These are phyloP conservation scores for Tiliacea citrago DNA, from an alignment of 2,888 invertebrate species.

Conservation along the genomic window DNA sequence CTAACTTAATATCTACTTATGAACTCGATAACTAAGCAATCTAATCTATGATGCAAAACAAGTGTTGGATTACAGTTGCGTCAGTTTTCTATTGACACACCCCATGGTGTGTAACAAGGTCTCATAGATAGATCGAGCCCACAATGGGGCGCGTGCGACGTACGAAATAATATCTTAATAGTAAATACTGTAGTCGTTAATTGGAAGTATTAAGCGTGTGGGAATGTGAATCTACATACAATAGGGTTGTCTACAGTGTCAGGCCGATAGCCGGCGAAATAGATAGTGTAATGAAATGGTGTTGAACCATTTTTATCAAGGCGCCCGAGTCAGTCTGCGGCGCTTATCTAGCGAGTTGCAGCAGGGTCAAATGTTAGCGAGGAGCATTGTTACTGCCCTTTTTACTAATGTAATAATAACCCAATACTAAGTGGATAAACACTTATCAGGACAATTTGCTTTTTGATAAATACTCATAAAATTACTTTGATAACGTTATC, in stretches of 20 bases:
- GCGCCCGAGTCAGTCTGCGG: conserved; percentile 54
- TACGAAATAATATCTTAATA: conserved; percentile 71
- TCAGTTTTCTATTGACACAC: conserved; percentile 74
- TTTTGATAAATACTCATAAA: conserved; percentile 69
- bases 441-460: conserved; percentile 70
- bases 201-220: conserved; percentile 76
- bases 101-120: conserved; percentile 87
- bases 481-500: conserved; percentile 70
- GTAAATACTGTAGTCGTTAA: conserved; percentile 67
- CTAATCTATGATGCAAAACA: conserved; percentile 83
- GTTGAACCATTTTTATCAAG: conserved; percentile 69
- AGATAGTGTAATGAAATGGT: conserved; percentile 69
- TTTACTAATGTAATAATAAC: conserved; percentile 56
- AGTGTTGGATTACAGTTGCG: conserved; percentile 78
- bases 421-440: conserved; percentile 51
- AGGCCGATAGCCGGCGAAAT: conserved; percentile 64
- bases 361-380: conserved; percentile 63
- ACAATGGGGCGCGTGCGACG: conserved; percentile 78
- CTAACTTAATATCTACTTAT: conserved; percentile 73
- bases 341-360: conserved; percentile 68
- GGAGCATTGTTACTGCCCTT: conserved; percentile 46
- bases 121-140: conserved; percentile 87
- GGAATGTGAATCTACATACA: conserved; percentile 76
- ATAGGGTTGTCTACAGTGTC: conserved; percentile 70
- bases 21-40: conserved; percentile 79